phyloP scores from a whole-genome alignment of 2,113 vertebrate species.

The Malurus melanocephalus region DNA sequence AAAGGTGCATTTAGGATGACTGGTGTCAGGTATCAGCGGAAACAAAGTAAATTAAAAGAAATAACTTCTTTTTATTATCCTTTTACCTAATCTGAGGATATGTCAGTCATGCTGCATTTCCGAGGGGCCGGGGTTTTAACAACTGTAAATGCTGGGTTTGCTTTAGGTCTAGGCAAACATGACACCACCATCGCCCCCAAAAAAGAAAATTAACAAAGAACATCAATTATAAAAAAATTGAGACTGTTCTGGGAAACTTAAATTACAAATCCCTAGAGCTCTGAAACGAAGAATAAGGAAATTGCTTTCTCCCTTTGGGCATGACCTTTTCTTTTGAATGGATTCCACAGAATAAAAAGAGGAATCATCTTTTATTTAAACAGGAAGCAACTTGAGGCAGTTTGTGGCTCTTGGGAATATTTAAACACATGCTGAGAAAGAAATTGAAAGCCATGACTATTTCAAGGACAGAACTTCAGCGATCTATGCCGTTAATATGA shows the following conservation, averaged over 20 bases:
- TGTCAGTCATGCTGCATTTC: neutral
- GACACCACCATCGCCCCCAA: neutral
- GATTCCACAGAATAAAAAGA: slow-evolving; percentile 62
- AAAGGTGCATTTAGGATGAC: neutral
- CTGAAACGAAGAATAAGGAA: slow-evolving; percentile 66
- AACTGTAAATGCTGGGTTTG: neutral
- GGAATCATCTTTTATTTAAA: slow-evolving; percentile 70
- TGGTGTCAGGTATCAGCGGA: neutral
- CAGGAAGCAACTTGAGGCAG: slow-evolving; percentile 67
- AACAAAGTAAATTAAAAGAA: neutral
- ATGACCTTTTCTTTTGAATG: slow-evolving; percentile 66
- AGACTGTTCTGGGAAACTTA: slow-evolving; percentile 56
- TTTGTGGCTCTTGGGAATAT: slow-evolving; percentile 57
- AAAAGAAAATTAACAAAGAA: neutral
- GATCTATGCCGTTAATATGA: neutral
- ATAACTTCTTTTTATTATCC: neutral
- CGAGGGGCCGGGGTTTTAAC: neutral
- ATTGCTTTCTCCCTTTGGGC: slow-evolving; percentile 63
- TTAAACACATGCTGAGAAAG: slow-evolving; percentile 66
- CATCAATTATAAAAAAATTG: slow-evolving; percentile 23
- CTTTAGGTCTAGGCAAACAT: neutral
- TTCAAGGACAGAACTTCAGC: slow-evolving; percentile 46
- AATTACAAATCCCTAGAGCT: slow-evolving; percentile 58
- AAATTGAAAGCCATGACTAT: slow-evolving; percentile 65
- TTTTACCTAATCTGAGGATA: neutral